phyloP scores from a whole-genome alignment of 2,113 vertebrate genomes.

The Rousettus leschenaultii region DNA sequence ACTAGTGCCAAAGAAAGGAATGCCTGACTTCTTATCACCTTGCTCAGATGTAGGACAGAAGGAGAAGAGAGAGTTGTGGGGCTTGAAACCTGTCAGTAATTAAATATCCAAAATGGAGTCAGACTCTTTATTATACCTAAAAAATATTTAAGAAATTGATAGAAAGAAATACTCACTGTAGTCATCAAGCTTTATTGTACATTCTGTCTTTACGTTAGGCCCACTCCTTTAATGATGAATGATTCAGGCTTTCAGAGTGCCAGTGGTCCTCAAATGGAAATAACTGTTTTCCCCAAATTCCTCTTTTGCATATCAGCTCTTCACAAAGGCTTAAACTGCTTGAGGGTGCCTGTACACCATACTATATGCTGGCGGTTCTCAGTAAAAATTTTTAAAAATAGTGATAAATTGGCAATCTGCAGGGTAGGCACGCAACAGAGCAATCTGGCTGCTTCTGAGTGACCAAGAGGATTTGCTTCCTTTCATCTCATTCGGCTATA shows the following conservation, averaged over 20 bases:
- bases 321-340: not conserved
- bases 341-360: not conserved
- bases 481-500: slow-evolving; percentile 51
- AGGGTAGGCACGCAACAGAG: slow-evolving; percentile 13
- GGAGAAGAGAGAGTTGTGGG: no score
- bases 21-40: not conserved
- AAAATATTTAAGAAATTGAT: not conserved
- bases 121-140: not conserved
- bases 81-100: not conserved
- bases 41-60: not conserved
- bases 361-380: not conserved
- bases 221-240: not conserved
- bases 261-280: not conserved
- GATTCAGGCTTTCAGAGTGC: not conserved
- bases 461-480: slow-evolving; percentile 33
- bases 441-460: slow-evolving; percentile 35
- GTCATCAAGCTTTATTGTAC: not conserved
- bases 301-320: not conserved
- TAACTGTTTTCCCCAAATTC: not conserved
- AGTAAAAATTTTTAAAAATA: slow-evolving; percentile 42
- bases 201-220: not conserved
- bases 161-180: not conserved
- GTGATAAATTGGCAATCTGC: not conserved
- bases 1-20: not conserved
- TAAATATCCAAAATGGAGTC: not conserved